phyloP scores from a whole-genome alignment of 2,113 vertebrate species.

The Cebus imitator region DNA sequence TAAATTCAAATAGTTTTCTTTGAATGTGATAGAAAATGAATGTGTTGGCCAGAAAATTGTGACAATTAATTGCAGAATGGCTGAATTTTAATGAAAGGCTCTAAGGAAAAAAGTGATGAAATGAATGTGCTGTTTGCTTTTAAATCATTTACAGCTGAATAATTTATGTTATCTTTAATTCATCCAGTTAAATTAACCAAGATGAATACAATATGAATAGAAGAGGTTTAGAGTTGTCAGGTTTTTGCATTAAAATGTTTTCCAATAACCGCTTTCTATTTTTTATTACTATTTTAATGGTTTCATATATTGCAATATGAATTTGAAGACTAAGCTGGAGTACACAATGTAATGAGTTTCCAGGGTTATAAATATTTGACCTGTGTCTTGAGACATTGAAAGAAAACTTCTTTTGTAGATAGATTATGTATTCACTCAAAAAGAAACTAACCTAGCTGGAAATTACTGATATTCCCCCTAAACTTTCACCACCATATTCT shows the following conservation, averaged over 20 bases:
- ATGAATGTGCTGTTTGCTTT: slow-evolving; percentile 67
- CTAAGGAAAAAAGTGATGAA: slow-evolving; percentile 62
- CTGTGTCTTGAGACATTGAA: slow-evolving; percentile 23
- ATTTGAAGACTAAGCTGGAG: neutral
- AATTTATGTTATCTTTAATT: slow-evolving; percentile 77
- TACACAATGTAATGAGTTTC: slow-evolving; percentile 29
- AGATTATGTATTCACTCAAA: neutral
- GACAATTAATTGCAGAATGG: slow-evolving; percentile 68
- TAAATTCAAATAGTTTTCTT: slow-evolving; percentile 61
- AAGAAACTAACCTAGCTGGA: slow-evolving; percentile 2
- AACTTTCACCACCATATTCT: neutral
- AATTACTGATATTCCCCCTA: neutral
- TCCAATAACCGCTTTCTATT: slow-evolving; percentile 44
- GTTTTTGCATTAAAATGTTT: slow-evolving; percentile 69
- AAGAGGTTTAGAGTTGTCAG: slow-evolving; percentile 57
- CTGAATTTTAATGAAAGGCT: slow-evolving; percentile 54
- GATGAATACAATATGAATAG: slow-evolving; percentile 58
- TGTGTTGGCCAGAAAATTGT: slow-evolving; percentile 68
- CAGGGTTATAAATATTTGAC: slow-evolving; percentile 50
- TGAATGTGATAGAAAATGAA: slow-evolving; percentile 63
- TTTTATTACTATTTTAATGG: slow-evolving; percentile 51
- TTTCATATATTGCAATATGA: slow-evolving; percentile 23
- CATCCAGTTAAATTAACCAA: slow-evolving; percentile 66
- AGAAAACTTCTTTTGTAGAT: neutral
- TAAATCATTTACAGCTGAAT: slow-evolving; percentile 73